phyloP scores from a whole-genome alignment of 2,888 invertebrate genomes.

The Aleiodes leptofemur region DNA sequence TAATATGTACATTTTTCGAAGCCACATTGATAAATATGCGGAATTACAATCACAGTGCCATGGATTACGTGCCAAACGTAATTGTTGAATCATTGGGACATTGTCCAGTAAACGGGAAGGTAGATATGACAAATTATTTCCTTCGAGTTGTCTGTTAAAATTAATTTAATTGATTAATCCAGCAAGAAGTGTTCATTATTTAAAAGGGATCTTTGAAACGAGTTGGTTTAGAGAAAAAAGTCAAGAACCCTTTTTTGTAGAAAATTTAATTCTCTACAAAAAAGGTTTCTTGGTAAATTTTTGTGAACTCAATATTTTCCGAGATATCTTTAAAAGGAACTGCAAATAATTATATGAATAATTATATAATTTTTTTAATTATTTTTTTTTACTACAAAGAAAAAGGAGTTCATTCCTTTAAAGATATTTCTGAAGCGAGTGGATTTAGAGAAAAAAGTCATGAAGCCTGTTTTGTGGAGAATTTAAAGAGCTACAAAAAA shows the following conservation, averaged over 20 bases:
- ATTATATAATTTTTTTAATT: too few relatives aligned
- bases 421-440: not conserved
- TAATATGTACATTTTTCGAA: slow-evolving; percentile 63
- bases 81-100: slow-evolving; percentile 80
- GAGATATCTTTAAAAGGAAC: too few relatives aligned
- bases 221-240: too few relatives aligned
- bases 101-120: slow-evolving; percentile 82
- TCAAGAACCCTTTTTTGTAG: too few relatives aligned
- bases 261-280: too few relatives aligned
- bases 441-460: not conserved
- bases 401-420: too few relatives aligned
- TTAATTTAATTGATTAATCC: not conserved
- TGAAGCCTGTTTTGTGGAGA: not conserved
- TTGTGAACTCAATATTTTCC: too few relatives aligned
- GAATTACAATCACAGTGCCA: slow-evolving; percentile 90
- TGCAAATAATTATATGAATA: too few relatives aligned
- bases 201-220: too few relatives aligned
- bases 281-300: too few relatives aligned
- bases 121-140: slow-evolving; percentile 83
- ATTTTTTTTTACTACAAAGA: too few relatives aligned
- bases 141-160: slow-evolving; percentile 82
- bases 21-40: slow-evolving; percentile 83
- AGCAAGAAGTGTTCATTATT: too few relatives aligned
- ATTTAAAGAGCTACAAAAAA: not conserved
- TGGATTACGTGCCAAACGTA: slow-evolving; percentile 85